A percentile compares a stretch with the other conserved stretches of the same genome.
Conservation (phyloP, 2,113 vertebrate genomes). For the Nymphicus hollandicus region DNA sequence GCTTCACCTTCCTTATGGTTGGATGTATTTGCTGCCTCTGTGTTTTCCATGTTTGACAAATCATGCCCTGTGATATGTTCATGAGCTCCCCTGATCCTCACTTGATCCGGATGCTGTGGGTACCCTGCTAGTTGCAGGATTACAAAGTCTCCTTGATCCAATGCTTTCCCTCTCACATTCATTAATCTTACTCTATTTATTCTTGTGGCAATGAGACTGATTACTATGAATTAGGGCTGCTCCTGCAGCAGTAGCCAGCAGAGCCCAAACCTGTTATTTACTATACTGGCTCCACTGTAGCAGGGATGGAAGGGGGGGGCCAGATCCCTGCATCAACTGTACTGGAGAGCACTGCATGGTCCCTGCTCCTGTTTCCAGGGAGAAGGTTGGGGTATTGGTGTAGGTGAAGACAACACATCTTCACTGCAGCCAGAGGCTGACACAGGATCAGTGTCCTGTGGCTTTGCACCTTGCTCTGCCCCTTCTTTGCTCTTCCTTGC, state of each 20-base stretch:
- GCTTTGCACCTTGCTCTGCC: not conserved
- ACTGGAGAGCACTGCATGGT: rapidly evolving
- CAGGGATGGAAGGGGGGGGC: not conserved
- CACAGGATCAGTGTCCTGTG: not conserved
- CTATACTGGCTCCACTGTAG: not conserved
- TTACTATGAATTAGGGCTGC: not conserved
- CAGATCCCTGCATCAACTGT: not conserved
- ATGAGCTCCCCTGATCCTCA: not conserved
- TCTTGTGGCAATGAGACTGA: not conserved
- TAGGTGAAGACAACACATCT: not conserved
- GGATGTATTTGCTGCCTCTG: not conserved
- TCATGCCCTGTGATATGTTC: not conserved
- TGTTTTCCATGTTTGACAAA: not conserved
- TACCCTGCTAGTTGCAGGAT: not conserved
- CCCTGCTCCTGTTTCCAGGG: not conserved
- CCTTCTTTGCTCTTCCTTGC: not conserved
- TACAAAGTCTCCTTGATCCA: not conserved
- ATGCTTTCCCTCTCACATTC: no score
- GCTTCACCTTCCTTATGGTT: not conserved
- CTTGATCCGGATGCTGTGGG: not conserved
- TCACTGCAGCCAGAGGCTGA: no score
- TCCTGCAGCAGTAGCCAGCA: not conserved
- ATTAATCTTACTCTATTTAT: not conserved
- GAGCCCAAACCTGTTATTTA: not conserved
- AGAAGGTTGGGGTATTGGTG: not conserved